Conservation (phyloP, 1,140 invertebrate genomes). For the Procambarus clarkii region DNA sequence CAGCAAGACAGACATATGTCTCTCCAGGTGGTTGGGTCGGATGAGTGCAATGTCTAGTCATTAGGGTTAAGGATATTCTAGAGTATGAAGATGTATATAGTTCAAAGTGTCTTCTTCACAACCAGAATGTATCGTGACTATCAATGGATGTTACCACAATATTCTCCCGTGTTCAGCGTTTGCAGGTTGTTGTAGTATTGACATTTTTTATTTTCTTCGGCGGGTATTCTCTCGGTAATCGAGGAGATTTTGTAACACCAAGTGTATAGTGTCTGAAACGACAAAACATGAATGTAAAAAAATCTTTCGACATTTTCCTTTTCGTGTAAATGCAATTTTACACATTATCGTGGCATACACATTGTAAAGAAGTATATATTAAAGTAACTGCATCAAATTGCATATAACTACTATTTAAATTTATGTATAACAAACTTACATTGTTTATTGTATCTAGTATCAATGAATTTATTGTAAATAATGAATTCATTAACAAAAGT, state of each 20-base stretch:
- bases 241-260: conserved; percentile 35
- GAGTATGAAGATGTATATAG: conserved; percentile 62
- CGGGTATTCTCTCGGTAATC: conserved; percentile 13
- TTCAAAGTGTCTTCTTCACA: conserved; percentile 65
- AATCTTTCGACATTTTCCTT: conserved; percentile 22
- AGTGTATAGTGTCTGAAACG: conserved; percentile 35
- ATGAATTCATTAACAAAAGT: conserved; percentile 44
- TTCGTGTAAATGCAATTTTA: conserved; percentile 21
- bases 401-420: conserved; percentile 40
- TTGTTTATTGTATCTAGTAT: conserved; percentile 49
- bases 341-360: conserved; percentile 51
- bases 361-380: conserved; percentile 28
- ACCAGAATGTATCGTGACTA: conserved; percentile 36
- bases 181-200: conserved; percentile 27
- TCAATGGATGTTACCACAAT: conserved; percentile 24
- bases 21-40: conserved; percentile 46
- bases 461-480: not conserved
- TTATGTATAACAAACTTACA: conserved; percentile 58
- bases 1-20: not conserved
- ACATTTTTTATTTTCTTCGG: conserved; percentile 48
- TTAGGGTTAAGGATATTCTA: conserved; percentile 61
- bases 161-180: conserved; percentile 36
- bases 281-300: not conserved
- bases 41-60: conserved; percentile 71
- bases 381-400: not conserved